Percentiles rank a stretch among this genome's conserved stretches.
phyloP scores from a whole-genome alignment of 2,888 invertebrate species.

The Morpho achilles region DNA sequence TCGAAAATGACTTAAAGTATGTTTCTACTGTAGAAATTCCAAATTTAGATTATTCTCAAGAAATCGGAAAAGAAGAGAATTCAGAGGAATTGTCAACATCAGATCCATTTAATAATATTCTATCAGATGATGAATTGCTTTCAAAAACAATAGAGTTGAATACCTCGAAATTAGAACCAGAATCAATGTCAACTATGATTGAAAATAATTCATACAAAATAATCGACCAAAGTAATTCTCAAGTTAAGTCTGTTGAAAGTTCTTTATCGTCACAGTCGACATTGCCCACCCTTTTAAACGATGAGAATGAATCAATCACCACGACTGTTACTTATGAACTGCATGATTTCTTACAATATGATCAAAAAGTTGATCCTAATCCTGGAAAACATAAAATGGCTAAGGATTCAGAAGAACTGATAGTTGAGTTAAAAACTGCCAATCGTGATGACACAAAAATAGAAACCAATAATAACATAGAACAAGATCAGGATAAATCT shows the following conservation, averaged over 20 bases:
- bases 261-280: not conserved
- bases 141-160: slow-evolving; percentile 29
- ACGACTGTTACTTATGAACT: slow-evolving; percentile 3
- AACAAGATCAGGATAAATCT: slow-evolving; percentile 12
- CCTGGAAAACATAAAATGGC: too few relatives aligned
- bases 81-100: slow-evolving; percentile 37
- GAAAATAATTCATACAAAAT: slow-evolving; percentile 18
- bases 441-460: slow-evolving; percentile 6
- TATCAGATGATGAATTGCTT: slow-evolving; percentile 29
- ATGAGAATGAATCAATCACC: slow-evolving; percentile 1
- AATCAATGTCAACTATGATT: slow-evolving; percentile 41
- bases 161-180: slow-evolving; percentile 33
- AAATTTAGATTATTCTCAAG: slow-evolving; percentile 35
- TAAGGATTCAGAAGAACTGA: too few relatives aligned
- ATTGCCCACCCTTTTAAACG: not conserved
- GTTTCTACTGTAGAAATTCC: slow-evolving; percentile 44
- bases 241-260: too few relatives aligned
- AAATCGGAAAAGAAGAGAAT: slow-evolving; percentile 10
- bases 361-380: not conserved
- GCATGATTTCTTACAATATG: not conserved
- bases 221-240: slow-evolving; percentile 1
- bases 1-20: slow-evolving; percentile 34
- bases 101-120: slow-evolving; percentile 30
- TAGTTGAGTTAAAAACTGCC: not conserved
- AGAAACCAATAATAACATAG: slow-evolving; percentile 7